Conservation (phyloP, 2,797 vertebrate genomes). For the Columba guinea region DNA sequence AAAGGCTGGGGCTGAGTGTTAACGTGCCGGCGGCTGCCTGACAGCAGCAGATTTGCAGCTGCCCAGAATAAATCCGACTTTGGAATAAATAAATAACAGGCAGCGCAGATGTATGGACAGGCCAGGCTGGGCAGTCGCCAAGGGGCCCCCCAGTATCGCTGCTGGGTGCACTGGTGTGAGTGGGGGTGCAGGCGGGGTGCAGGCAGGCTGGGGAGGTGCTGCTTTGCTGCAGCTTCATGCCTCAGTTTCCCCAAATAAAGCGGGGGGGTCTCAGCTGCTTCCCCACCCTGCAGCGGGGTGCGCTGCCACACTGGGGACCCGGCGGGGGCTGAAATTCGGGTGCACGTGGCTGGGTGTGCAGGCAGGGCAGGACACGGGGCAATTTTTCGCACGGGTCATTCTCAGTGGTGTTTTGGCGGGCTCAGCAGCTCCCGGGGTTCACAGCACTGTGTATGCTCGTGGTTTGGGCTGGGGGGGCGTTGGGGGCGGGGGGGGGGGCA, state of each 20-base stretch:
- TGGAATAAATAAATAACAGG: neutral
- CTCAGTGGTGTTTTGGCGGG: neutral
- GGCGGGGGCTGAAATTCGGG: neutral
- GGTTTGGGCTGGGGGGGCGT: neutral
- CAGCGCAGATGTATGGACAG: neutral
- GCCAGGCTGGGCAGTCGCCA: too few relatives aligned
- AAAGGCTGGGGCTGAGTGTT: neutral
- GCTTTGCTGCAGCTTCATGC: neutral
- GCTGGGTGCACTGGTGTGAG: rapidly evolving
- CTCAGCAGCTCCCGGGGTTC: too few relatives aligned
- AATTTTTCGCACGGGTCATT: neutral
- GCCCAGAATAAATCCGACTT: neutral
- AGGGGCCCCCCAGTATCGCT: too few relatives aligned
- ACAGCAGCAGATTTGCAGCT: slow-evolving; percentile 19
- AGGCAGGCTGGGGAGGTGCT: neutral
- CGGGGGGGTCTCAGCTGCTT: neutral
- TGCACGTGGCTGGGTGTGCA: neutral
- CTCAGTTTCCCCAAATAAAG: neutral
- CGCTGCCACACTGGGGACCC: rapidly evolving
- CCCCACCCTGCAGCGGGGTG: neutral
- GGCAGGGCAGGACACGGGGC: neutral
- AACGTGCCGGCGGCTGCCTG: neutral
- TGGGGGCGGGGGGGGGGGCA: too few relatives aligned
- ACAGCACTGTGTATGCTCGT: neutral
- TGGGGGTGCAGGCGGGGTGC: neutral